These are phyloP conservation scores for Tachysurus fulvidraco DNA, from an alignment of 2,113 vertebrate genomes.

Conservation along the genomic window DNA sequence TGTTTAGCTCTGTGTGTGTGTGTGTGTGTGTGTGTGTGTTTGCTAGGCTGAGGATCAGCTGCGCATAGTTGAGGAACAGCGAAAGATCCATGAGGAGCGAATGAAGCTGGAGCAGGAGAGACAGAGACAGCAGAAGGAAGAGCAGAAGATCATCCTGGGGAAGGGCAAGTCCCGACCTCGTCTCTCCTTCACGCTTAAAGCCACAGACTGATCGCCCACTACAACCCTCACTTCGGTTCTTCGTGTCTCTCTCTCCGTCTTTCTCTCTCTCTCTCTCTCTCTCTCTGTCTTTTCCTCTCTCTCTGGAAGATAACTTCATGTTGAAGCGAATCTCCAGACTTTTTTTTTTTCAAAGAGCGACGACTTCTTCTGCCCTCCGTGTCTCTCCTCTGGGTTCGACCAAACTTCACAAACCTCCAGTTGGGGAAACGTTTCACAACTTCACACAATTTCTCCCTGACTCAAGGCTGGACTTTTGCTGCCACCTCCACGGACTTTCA, in stretches of 20 bases:
- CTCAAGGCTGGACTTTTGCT: conserved; percentile 31
- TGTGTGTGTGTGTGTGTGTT: conserved; percentile 57
- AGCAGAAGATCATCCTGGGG: conserved; percentile 99
- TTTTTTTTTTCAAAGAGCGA: conserved; percentile 36
- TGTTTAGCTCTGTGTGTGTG: conserved; percentile 23
- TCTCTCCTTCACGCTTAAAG: conserved; percentile 97
- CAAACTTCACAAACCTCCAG: conserved; percentile 19
- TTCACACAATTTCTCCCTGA: not conserved
- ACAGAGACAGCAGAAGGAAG: conserved; percentile 97
- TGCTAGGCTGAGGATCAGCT: conserved; percentile 96
- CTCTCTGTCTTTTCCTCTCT: conserved; percentile 65
- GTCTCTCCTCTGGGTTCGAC: conserved; percentile 20
- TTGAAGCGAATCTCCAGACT: conserved; percentile 43
- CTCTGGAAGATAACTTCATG: conserved; percentile 40
- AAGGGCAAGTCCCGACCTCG: conserved; percentile 98
- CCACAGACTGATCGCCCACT: conserved; percentile 80
- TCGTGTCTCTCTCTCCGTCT: conserved; percentile 1
- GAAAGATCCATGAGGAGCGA: conserved; percentile 99
- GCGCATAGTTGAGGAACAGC: conserved; percentile 99
- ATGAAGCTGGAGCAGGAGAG: conserved; percentile 99
- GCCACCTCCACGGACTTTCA: conserved; percentile 39
- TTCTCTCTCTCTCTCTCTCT: conserved; percentile 33
- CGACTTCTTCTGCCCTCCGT: conserved; percentile 9
- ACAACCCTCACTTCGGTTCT: conserved; percentile 24
- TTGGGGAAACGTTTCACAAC: not conserved